Evolutionary conservation across 1,140 invertebrate species (phyloP), one percentile per base, ranked within the genome.

Genomic region (Caenorhabditis latens): DNA sequence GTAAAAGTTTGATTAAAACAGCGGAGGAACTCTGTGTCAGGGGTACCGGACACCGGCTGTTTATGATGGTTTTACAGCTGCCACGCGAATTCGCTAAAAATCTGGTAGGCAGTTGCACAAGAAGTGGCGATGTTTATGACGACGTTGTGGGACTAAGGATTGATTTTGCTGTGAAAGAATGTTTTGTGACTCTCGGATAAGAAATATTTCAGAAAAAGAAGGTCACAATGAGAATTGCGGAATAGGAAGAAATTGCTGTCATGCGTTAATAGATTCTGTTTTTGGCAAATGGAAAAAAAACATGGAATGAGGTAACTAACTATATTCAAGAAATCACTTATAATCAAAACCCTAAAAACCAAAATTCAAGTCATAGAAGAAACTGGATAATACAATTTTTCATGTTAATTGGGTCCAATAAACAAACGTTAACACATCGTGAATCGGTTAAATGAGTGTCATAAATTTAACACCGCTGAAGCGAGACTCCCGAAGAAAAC

Each of bases 401-500:
- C n/a, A 14, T 53, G 14, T 79, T 79, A 79, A 79, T 79, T 79
- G n/a, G 46, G 46, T 50, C 43, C 46, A 79, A 43, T 79, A 79
- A 40, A 53, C 71, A 79, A 79, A 48, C 53, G 46, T 53, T 53
- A 79, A 50, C 71, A 40, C 71, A 21, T 79, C 46, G 71, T 50
- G 71, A 79, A 79, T 79, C 71, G 53, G 46, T 24, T 79, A 79
- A 79, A 79, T 53, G 71, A 16, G 21, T 21, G 46, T 79, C 71
- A 79, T 79, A 79, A 79, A 79, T 79, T 79, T 79, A 16, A 50
- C 40, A n/a, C 46, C 46, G 71, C 71, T 46, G 71, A 79, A 50
- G 13, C 21, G 43, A 11, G 11, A 9, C 32, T 32, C 71, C 19
- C n/a, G 46, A 50, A 0, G n/a, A 79, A 32, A 79, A 50, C 46